Evolutionary conservation across 2,888 invertebrate genomes (phyloP).

Genomic region (Tetragnatha montana): DNA sequence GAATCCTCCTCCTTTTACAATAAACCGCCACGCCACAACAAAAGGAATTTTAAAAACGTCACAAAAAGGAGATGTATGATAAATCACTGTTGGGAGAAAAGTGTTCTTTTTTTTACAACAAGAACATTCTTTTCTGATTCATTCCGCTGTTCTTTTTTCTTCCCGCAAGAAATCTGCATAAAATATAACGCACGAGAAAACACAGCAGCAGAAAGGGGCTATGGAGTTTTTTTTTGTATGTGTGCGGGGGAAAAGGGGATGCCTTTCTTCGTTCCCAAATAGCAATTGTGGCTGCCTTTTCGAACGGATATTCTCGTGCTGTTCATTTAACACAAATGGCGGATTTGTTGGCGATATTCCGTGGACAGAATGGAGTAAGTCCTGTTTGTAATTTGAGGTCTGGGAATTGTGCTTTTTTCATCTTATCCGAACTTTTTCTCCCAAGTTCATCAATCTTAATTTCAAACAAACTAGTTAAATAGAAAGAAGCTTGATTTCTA

Average conservation of each 20-base stretch:
- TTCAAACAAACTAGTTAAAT: too few relatives aligned
- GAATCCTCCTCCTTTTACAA: conserved; percentile 12
- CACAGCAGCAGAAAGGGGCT: conserved; percentile 5
- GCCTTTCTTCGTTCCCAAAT: conserved; percentile 36
- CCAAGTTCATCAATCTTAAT: too few relatives aligned
- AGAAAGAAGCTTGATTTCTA: too few relatives aligned
- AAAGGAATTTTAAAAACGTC: conserved; percentile 20
- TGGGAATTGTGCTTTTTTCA: neutral
- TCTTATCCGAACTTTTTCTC: too few relatives aligned
- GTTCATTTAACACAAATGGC: conserved; percentile 56
- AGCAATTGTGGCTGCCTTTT: conserved; percentile 20
- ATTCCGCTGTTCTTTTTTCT: conserved; percentile 6
- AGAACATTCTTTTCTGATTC: conserved; percentile 11
- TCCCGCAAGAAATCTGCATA: conserved; percentile 61
- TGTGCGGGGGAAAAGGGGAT: conserved; percentile 5
- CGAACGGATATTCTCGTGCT: conserved; percentile 18
- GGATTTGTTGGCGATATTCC: conserved; percentile 4
- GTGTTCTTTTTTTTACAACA: conserved; percentile 33
- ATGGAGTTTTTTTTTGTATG: conserved; percentile 32
- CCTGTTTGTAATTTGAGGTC: neutral
- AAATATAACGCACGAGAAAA: conserved; percentile 62
- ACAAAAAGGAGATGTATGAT: conserved; percentile 44
- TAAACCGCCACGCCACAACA: conserved; percentile 5
- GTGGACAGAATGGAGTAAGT: conserved; percentile 28
- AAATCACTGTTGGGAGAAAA: conserved; percentile 32